A percentile compares a stretch with the other conserved stretches of the same genome.
Conservation (phyloP, 2,113 vertebrate genomes). For the Lathamus discolor region DNA sequence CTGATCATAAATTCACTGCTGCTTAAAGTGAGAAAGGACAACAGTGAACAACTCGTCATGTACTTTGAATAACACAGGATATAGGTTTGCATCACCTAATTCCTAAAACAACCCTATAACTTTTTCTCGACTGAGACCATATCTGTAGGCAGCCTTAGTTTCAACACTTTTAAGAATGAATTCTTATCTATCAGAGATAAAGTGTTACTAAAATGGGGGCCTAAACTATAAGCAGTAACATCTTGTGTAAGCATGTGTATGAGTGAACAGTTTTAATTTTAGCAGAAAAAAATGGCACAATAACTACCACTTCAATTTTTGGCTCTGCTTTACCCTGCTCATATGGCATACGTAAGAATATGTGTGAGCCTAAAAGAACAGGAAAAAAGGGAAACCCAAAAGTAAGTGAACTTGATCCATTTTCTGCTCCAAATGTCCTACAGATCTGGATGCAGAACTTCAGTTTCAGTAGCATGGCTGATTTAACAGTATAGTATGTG, state of each 20-base stretch:
- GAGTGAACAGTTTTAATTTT: background rate
- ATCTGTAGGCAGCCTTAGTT: background rate
- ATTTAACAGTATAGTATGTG: background rate
- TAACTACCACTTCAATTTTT: background rate
- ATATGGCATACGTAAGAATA: background rate
- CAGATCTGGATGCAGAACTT: background rate
- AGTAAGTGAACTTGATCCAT: background rate
- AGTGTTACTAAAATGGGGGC: rapidly evolving
- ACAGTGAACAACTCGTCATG: background rate
- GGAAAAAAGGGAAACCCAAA: background rate
- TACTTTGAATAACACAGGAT: background rate
- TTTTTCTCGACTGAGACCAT: background rate
- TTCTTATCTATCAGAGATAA: background rate
- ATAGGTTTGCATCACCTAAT: background rate
- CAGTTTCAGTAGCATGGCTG: background rate
- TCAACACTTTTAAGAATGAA: background rate
- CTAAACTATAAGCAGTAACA: background rate
- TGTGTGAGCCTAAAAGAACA: background rate
- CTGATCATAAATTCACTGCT: background rate
- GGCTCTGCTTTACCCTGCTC: background rate
- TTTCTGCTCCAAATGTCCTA: background rate
- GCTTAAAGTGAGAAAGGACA: background rate
- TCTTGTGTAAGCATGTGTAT: background rate
- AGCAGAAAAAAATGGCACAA: background rate
- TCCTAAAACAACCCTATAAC: background rate